Evolutionary conservation across 2,113 vertebrate genomes (phyloP).

Genomic region (Synchiropus splendidus): DNA sequence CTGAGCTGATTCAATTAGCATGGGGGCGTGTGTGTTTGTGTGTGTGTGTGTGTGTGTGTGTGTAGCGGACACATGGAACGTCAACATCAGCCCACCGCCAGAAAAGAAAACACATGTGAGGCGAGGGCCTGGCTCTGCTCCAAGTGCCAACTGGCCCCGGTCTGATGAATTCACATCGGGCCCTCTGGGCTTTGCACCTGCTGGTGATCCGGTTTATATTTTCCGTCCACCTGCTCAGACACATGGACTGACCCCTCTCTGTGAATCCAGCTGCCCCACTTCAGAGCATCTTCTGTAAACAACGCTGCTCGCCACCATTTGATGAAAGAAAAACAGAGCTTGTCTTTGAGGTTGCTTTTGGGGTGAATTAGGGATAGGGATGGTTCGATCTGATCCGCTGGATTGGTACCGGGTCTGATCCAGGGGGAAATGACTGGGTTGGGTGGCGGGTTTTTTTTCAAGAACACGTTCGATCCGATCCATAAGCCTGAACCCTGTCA

Average conservation of each 20-base stretch:
- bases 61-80: constrained; percentile 50
- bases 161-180: constrained; percentile 60
- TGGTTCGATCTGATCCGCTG: too few relatives aligned
- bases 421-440: too few relatives aligned
- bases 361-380: too few relatives aligned
- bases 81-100: constrained; percentile 49
- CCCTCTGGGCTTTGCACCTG: constrained; percentile 64
- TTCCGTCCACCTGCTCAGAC: constrained; percentile 48
- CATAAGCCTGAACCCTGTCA: too few relatives aligned
- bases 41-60: neutral
- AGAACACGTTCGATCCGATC: too few relatives aligned
- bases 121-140: constrained; percentile 40
- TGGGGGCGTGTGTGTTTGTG: neutral
- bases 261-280: constrained; percentile 20
- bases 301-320: too few relatives aligned
- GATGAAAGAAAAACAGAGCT: too few relatives aligned
- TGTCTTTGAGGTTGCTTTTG: too few relatives aligned
- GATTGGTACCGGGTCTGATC: too few relatives aligned
- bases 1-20: constrained; percentile 40
- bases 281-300: too few relatives aligned
- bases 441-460: too few relatives aligned
- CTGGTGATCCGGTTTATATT: constrained; percentile 53
- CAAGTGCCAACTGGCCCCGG: constrained; percentile 56
- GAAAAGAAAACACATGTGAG: constrained; percentile 55
- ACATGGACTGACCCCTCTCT: constrained; percentile 27